Conservation (phyloP, 2,113 vertebrate genomes). For the Periophthalmodon schlosseri region DNA sequence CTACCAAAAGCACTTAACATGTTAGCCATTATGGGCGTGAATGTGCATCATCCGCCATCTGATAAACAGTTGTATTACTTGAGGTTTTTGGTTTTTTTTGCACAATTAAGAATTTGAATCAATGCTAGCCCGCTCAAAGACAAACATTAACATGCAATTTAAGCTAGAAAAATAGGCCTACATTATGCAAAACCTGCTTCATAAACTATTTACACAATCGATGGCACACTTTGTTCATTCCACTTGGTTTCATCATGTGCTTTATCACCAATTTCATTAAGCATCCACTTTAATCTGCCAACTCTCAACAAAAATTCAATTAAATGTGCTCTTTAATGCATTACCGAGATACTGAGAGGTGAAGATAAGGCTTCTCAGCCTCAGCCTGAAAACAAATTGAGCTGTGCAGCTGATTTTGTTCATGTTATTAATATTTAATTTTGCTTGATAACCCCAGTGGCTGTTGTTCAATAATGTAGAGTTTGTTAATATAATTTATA, state of each 20-base stretch:
- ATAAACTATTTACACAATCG: slow-evolving; percentile 28
- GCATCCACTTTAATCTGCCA: slow-evolving; percentile 39
- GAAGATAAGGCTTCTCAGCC: slow-evolving; percentile 24
- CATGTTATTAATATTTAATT: slow-evolving; percentile 41
- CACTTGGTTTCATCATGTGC: slow-evolving; percentile 20
- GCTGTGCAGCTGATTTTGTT: slow-evolving; percentile 50
- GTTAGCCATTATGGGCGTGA: neutral
- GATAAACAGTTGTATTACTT: neutral
- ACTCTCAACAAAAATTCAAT: slow-evolving; percentile 51
- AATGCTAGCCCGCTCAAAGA: neutral
- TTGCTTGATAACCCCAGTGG: slow-evolving; percentile 16
- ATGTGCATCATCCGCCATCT: neutral
- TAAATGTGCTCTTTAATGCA: slow-evolving; percentile 38
- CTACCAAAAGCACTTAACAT: neutral
- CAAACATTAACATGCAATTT: neutral
- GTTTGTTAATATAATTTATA: neutral
- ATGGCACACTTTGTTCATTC: slow-evolving; percentile 26
- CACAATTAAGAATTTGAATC: neutral
- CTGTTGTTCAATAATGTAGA: slow-evolving; percentile 15
- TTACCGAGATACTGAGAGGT: slow-evolving; percentile 29
- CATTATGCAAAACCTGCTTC: slow-evolving; percentile 11
- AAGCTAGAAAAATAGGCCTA: neutral
- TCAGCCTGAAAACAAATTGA: slow-evolving; percentile 32
- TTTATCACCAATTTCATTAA: slow-evolving; percentile 56
- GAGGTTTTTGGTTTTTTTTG: too few relatives aligned